Evolutionary conservation across 2,113 vertebrate genomes (phyloP), one percentile per base, ranked within the genome.

Genomic region (Verasper variegatus): DNA sequence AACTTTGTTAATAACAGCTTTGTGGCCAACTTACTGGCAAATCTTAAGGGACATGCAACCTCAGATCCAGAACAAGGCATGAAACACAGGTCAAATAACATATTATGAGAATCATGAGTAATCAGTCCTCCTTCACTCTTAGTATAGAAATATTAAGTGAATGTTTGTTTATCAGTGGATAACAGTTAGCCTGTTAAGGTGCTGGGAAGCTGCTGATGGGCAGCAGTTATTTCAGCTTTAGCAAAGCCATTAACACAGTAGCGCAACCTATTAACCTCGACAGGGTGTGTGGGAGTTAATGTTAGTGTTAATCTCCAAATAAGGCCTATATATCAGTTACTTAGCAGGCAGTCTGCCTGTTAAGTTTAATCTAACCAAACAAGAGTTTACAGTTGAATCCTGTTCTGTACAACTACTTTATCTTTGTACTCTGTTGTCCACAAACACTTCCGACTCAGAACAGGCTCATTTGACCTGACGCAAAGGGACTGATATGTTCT

Each of bases 211-310:
- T 31, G 31, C 31, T 31, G 31, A 31, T 31, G 31, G 31, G 31
- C 31, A 31, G 66, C 62, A 69, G 40, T 52, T 81, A 81, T 88
- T 89, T 85, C 65, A 20, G 79, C 65, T 40, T 61, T 21, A 69
- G 42, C 27, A 67, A 71, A 81, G 52, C 79, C 58, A 52, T 65
- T 82, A 85, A 85, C 80, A 71, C 70, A 15, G 54, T 84, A 78
- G 77, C 78, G 74, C 76, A 66, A 70, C 76, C 82, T 60, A 79
- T 79, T 87, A 74, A 86, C 90, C 66, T 47, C 2, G 1, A 70
- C 58, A 66, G 17, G 60, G 40, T 75, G 70, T 76, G 74, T 47
- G 65, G 81, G 81, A 68, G 67, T 76, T 72, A 54, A 60, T 71
- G 75, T 74, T 55, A 61, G 64, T 11, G 68, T 69, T 75, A 87